Evolutionary conservation across 2,113 vertebrate species (phyloP).

Genomic region (Albula goreensis): DNA sequence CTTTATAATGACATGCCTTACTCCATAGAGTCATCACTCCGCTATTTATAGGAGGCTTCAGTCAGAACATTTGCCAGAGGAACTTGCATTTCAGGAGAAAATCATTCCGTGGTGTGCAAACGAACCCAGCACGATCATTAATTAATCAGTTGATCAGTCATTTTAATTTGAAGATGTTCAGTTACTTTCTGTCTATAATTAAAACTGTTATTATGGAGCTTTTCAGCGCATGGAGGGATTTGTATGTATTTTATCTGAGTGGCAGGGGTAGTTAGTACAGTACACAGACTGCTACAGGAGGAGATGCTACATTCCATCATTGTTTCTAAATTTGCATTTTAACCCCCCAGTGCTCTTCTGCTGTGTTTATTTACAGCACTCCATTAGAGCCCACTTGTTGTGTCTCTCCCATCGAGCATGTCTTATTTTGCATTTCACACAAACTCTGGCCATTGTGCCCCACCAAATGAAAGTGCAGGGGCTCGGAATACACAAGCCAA

Average conservation of each 20-base stretch:
- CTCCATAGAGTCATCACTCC: background rate
- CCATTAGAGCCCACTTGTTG: conserved; percentile 50
- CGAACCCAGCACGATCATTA: background rate
- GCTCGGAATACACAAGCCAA: conserved; percentile 71
- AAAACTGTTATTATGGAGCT: background rate
- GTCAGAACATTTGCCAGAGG: background rate
- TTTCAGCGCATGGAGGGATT: background rate
- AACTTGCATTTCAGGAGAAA: background rate
- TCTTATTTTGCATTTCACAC: conserved; percentile 55
- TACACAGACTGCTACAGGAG: background rate
- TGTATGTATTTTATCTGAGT: background rate
- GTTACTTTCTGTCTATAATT: background rate
- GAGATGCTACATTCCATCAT: background rate
- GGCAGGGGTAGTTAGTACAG: too few relatives aligned
- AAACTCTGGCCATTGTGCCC: conserved; percentile 19
- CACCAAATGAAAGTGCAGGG: conserved; percentile 51
- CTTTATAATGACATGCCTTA: background rate
- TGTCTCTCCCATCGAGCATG: conserved; percentile 24
- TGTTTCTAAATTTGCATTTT: conserved; percentile 35
- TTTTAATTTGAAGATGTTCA: background rate
- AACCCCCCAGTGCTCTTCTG: conserved; percentile 15
- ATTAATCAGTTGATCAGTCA: background rate
- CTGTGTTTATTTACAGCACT: conserved; percentile 40
- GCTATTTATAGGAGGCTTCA: background rate
- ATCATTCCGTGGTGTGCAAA: background rate